Evolutionary conservation across 2,888 invertebrate genomes (phyloP), one percentile per base, ranked within the genome.

Genomic region (Caenorhabditis drosophilae): DNA sequence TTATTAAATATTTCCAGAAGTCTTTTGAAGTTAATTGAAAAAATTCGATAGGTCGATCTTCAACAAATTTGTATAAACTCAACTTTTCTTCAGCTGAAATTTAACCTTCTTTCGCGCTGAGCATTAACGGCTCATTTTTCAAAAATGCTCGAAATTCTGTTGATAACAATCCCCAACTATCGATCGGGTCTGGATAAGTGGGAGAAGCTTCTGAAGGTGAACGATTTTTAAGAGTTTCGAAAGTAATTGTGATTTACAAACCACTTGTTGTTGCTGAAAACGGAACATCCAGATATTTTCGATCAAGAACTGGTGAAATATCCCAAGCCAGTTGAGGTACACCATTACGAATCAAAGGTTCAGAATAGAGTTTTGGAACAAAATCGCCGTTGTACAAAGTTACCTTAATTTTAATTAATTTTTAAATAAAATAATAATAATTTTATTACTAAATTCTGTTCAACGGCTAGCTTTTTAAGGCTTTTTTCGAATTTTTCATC

Each of bases 101-200:
- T 15, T 45, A 46, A 4, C 58, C 54, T 44, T 64, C 59, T 12
- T 50, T 35, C 7, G 49, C 54, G 40, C 51, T 42, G n/a, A 42
- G 6, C 20, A 22, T 38, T n/a, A 64, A 26, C 16, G 54, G 59
- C 34, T 64, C 59, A 31, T 47, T 51, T 7, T 26, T 26, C 12
- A 64, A 35, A 23, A 59, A 55, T 2, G 38, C 23, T 27, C 40
- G 50, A n/a, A 50, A 64, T 20, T 64, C 59, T 7, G 15, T 36
- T 2, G 64, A 59, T 31, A 64, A 22, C 4, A 64, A 38, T 1
- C 59, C 64, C 59, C 59, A 59, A 6, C 59, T 55, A 42, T 64
- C 59, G 1, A 64, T 36, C 3, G 64, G 51, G 0, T 27, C 16
- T 0, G 34, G 2, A 18, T 50, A 22, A 15, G 27, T 41, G 4